Evolutionary conservation across 2,113 vertebrate genomes (phyloP), one percentile per base, ranked within the genome.

Genomic region (Prionailurus bengalensis): DNA sequence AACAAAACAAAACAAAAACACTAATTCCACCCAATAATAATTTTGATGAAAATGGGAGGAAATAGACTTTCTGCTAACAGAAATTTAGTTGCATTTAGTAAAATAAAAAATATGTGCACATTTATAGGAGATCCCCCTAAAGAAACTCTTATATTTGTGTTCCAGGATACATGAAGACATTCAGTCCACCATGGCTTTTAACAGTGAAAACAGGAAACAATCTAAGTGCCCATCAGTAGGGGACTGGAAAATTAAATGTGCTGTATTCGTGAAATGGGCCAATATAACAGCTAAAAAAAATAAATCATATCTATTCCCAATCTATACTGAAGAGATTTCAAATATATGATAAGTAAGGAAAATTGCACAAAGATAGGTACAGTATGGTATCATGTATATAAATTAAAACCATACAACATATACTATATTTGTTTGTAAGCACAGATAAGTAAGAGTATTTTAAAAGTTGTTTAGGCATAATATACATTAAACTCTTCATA

Each of bases 261-360:
- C 23, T 4, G 0, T 42, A 36, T 36, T 91, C 11, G 3, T 29
- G 19, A 53, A 10, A 88, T 31, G 51, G 36, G 15, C 36, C 58
- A 45, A 42, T n/a, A 84, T 5, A 85, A 68, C 2, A 94, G 29
- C 33, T 27, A 78, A 94, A 81, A 83, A 3, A 92, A 96, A 65
- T 70, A 29, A 58, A 81, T 68, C 39, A 53, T 63, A 48, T 51
- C 48, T 63, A n/a, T 16, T 42, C 73, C 27, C 51, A 87, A 81
- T 79, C 73, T 48, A 76, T 78, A n/a, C n/a, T 76, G 74, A 87
- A 87, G 12, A 42, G 39, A 95, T 86, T 93, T 86, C 36, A 93
- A 81, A 95, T 63, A 48, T 31, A 58, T 55, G 79, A 58, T 42
- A 39, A 73, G 36, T 23, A 55, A 86, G 53, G 4, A 93, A 93